phyloP scores from a whole-genome alignment of 1,140 invertebrate genomes.

The Pantala flavescens region DNA sequence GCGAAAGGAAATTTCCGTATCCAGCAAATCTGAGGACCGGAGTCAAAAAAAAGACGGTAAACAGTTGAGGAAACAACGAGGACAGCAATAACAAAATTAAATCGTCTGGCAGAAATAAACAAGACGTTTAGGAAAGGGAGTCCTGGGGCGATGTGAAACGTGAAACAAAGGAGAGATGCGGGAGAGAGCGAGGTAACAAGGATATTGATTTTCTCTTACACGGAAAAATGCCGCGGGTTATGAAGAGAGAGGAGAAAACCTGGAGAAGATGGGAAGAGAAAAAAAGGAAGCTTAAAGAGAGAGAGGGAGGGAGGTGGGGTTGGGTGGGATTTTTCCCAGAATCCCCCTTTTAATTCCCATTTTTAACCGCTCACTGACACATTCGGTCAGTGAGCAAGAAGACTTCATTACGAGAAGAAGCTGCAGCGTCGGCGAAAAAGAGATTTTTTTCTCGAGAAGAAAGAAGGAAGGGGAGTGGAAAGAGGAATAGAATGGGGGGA shows the following conservation, averaged over 20 bases:
- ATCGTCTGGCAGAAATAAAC: too few species aligned
- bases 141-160: neutral
- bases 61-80: too few species aligned
- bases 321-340: neutral
- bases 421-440: neutral
- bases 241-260: neutral
- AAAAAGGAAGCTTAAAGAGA: neutral
- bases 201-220: neutral
- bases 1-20: too few species aligned
- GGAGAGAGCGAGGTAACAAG: neutral
- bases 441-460: neutral
- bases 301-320: neutral
- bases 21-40: too few species aligned
- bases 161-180: neutral
- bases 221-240: neutral
- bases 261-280: neutral
- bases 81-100: too few species aligned
- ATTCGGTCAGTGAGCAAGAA: neutral
- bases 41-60: too few species aligned
- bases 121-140: neutral
- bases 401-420: constrained; percentile 5
- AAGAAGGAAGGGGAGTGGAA: neutral
- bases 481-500: neutral
- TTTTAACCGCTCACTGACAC: neutral
- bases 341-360: neutral